Percentiles rank a stretch among this genome's conserved stretches.
Evolutionary conservation across 2,888 invertebrate genomes (phyloP).

Genomic region (Drosophila vallismaia): DNA sequence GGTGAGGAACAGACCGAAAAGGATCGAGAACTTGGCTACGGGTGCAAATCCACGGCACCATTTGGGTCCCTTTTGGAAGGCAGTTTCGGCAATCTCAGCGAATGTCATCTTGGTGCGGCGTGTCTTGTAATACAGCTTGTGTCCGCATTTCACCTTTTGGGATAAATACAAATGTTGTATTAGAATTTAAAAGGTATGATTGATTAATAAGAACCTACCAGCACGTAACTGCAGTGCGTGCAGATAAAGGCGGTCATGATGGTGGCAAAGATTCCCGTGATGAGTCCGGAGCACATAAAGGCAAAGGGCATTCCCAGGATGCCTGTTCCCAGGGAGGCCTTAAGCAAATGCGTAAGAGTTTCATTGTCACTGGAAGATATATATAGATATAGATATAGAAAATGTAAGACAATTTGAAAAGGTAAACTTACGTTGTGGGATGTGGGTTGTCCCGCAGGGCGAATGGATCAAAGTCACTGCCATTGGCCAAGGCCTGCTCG

Average conservation of each 20-base stretch:
- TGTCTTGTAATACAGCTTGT: constrained; percentile 90
- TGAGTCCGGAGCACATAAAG: constrained; percentile 93
- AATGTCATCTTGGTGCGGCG: constrained; percentile 91
- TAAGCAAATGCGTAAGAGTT: constrained; percentile 96
- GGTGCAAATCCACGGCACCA: constrained; percentile 87
- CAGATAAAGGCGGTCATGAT: constrained; percentile 94
- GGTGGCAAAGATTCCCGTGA: constrained; percentile 92
- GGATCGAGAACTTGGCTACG: constrained; percentile 81
- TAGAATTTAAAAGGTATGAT: background rate
- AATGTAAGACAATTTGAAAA: background rate
- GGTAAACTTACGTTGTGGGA: constrained; percentile 90
- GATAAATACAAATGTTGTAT: background rate
- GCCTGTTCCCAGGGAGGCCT: constrained; percentile 98
- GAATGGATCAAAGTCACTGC: constrained; percentile 89
- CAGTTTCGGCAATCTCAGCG: constrained; percentile 92
- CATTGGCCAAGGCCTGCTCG: constrained; percentile 85
- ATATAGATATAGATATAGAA: background rate
- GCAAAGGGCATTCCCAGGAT: constrained; percentile 97
- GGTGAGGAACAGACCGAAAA: constrained; percentile 89
- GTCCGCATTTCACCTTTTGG: constrained; percentile 91
- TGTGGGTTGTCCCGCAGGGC: constrained; percentile 88
- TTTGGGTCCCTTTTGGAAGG: constrained; percentile 91
- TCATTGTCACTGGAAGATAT: constrained; percentile 90
- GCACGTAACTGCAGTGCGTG: constrained; percentile 96
- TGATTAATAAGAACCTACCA: constrained; percentile 86